Conservation (phyloP, 2,113 vertebrate species). For the Haemorhous mexicanus region DNA sequence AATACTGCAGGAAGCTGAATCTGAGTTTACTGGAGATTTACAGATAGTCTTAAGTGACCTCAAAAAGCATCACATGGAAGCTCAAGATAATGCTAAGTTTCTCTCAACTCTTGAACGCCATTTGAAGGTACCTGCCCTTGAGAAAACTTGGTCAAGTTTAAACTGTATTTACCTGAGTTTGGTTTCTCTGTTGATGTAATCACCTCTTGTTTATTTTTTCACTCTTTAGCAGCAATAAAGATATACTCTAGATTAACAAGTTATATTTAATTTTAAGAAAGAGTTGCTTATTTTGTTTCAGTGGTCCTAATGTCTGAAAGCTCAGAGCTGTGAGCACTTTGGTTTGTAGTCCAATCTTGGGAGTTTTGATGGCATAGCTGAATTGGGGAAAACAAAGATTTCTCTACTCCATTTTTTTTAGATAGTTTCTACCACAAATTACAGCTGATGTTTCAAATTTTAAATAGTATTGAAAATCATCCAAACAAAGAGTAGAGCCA, state of each 20-base stretch:
- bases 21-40: conserved; percentile 70
- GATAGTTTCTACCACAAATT: neutral
- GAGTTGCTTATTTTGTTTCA: neutral
- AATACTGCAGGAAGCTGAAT: conserved; percentile 73
- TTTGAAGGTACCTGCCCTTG: conserved; percentile 79
- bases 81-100: conserved; percentile 82
- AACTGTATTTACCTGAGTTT: neutral
- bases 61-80: conserved; percentile 77
- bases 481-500: neutral
- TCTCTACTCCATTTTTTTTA: neutral
- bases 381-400: neutral
- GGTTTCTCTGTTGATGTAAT: neutral
- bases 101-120: conserved; percentile 84
- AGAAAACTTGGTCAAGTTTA: neutral
- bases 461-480: neutral
- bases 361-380: neutral
- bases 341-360: neutral
- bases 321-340: neutral
- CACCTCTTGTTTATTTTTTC: neutral
- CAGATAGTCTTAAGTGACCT: conserved; percentile 76
- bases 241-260: neutral
- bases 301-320: neutral
- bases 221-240: neutral
- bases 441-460: neutral
- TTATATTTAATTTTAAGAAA: neutral